Percentiles rank a stretch among this genome's conserved stretches.
These are phyloP conservation scores for Lasius platythorax DNA, from an alignment of 2,888 invertebrate species.

Conservation along the genomic window DNA sequence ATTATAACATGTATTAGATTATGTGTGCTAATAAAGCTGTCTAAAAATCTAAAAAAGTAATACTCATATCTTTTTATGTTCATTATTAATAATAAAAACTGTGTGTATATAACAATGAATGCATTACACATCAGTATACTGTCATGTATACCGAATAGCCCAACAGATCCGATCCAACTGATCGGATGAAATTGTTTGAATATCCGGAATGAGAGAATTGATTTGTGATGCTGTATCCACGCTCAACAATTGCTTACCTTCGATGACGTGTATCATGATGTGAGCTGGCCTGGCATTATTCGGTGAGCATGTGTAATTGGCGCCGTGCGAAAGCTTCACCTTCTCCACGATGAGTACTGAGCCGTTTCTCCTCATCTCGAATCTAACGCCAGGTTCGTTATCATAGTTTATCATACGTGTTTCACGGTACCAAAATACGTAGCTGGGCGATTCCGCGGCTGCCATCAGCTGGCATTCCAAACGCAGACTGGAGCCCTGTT, in stretches of 20 bases:
- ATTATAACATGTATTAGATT: neutral
- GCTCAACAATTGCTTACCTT: slow-evolving; percentile 69
- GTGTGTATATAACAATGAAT: neutral
- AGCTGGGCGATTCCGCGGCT: slow-evolving; percentile 90
- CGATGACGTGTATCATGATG: slow-evolving; percentile 79
- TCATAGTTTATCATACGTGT: slow-evolving; percentile 95
- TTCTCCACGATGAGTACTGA: slow-evolving; percentile 80
- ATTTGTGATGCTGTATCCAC: neutral
- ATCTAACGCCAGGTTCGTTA: slow-evolving; percentile 87
- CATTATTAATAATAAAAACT: neutral
- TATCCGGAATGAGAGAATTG: neutral
- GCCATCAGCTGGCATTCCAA: slow-evolving; percentile 90
- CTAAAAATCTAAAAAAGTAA: neutral
- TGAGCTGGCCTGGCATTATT: slow-evolving; percentile 77
- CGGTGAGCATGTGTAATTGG: slow-evolving; percentile 84
- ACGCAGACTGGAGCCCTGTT: slow-evolving; percentile 91
- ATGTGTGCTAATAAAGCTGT: neutral
- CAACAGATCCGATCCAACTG: neutral
- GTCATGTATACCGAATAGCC: neutral
- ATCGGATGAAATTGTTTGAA: neutral
- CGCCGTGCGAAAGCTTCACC: slow-evolving; percentile 81
- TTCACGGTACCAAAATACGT: slow-evolving; percentile 94
- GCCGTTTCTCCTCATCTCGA: slow-evolving; percentile 85
- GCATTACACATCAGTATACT: neutral
- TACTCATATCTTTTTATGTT: neutral